These are phyloP conservation scores for Graphium colonna DNA, from an alignment of 2,888 invertebrate species.

Conservation along the genomic window DNA sequence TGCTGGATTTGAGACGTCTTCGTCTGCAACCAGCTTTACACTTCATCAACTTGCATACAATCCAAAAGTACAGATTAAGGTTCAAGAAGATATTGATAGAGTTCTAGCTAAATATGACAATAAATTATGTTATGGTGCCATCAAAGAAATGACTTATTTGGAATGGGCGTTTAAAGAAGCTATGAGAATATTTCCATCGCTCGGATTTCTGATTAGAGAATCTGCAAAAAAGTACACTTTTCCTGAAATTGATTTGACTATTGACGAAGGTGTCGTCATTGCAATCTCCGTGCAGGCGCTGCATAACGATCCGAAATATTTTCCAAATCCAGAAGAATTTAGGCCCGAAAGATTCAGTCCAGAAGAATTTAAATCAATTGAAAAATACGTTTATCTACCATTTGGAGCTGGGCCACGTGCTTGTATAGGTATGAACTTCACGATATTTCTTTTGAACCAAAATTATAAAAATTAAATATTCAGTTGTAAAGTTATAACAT, in stretches of 20 bases:
- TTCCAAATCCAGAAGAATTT: slow-evolving; percentile 35
- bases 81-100: too few species aligned
- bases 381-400: slow-evolving; percentile 19
- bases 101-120: too few species aligned
- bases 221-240: slow-evolving; percentile 29
- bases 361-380: slow-evolving; percentile 4
- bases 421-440: slow-evolving; percentile 21
- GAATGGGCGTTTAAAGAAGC: slow-evolving; percentile 32
- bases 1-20: too few species aligned
- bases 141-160: slow-evolving; percentile 30
- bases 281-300: slow-evolving; percentile 37
- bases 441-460: not conserved
- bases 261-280: slow-evolving; percentile 34
- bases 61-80: slow-evolving; percentile 37
- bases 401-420: slow-evolving; percentile 23
- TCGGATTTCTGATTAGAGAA: slow-evolving; percentile 24
- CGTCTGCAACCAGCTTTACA: too few species aligned
- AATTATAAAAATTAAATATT: not conserved
- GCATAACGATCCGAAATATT: slow-evolving; percentile 39
- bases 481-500: not conserved
- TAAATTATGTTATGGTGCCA: slow-evolving; percentile 27
- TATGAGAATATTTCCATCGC: slow-evolving; percentile 31
- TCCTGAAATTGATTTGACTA: slow-evolving; percentile 33
- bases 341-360: slow-evolving; percentile 36
- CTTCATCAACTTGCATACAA: slow-evolving; percentile 40